A percentile compares a stretch with the other conserved stretches of the same genome.
Evolutionary conservation across 2,113 vertebrate species (phyloP).

Genomic region (Alligator mississippiensis): DNA sequence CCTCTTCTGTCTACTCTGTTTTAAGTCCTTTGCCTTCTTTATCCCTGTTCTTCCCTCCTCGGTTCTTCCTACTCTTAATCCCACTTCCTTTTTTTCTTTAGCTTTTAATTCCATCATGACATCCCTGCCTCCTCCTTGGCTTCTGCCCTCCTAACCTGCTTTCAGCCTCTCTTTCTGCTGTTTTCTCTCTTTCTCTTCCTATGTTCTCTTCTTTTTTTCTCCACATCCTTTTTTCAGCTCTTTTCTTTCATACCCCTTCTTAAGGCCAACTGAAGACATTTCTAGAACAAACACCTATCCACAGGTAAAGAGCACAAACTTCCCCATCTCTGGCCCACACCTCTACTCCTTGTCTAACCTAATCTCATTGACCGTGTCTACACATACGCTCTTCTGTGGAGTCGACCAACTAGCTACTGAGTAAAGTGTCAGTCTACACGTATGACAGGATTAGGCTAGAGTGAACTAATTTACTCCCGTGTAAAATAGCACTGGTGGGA

Average conservation of each 20-base stretch:
- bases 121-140: not conserved
- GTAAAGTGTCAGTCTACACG: too few relatives aligned
- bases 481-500: too few relatives aligned
- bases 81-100: not conserved
- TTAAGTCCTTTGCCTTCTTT: conserved; percentile 53
- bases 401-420: too few relatives aligned
- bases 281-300: not conserved
- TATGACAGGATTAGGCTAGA: too few relatives aligned
- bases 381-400: too few relatives aligned
- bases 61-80: not conserved
- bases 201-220: not conserved
- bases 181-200: not conserved
- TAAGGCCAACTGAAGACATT: not conserved
- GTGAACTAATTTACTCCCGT: too few relatives aligned
- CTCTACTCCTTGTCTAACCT: not conserved
- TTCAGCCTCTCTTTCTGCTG: not conserved
- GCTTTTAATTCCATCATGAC: not conserved
- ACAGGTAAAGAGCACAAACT: not conserved
- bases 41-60: conserved; percentile 16
- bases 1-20: conserved; percentile 61
- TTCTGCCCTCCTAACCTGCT: not conserved
- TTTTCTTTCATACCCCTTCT: not conserved
- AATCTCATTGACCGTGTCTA: not conserved
- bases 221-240: not conserved
- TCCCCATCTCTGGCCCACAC: not conserved